Evolutionary conservation across 2,113 vertebrate species (phyloP).

Genomic region (Apistogramma diplotaenia): DNA sequence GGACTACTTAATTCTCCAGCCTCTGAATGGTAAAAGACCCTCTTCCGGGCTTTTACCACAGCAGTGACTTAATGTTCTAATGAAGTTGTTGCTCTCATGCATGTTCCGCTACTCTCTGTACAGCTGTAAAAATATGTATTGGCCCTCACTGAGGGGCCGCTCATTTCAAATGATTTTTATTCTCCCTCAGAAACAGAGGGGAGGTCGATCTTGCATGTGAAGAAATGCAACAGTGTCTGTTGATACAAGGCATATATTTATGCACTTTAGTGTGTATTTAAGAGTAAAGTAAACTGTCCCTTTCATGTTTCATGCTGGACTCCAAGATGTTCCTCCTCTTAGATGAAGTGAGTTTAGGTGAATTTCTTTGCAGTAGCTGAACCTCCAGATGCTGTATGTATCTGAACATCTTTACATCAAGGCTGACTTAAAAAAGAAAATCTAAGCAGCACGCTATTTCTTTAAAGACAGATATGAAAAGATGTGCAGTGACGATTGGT

Average conservation of each 20-base stretch:
- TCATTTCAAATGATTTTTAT: conserved; percentile 34
- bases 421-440: neutral
- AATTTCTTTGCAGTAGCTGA: neutral
- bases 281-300: neutral
- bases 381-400: neutral
- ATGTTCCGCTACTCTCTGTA: neutral
- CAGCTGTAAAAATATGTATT: conserved; percentile 70
- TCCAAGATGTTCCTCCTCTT: neutral
- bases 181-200: conserved; percentile 23
- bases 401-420: neutral
- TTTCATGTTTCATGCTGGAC: neutral
- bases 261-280: neutral
- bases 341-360: neutral
- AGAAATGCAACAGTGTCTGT: neutral
- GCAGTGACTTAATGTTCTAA: conserved; percentile 31
- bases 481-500: neutral
- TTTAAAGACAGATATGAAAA: neutral
- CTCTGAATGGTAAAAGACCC: neutral
- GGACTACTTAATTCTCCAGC: neutral
- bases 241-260: neutral
- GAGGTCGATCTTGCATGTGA: conserved; percentile 7
- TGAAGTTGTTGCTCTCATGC: conserved; percentile 13
- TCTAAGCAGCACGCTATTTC: neutral
- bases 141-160: conserved; percentile 40
- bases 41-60: conserved; percentile 21